Evolutionary conservation across 2,113 vertebrate genomes (phyloP).

Genomic region (Mormyrus iriodes): DNA sequence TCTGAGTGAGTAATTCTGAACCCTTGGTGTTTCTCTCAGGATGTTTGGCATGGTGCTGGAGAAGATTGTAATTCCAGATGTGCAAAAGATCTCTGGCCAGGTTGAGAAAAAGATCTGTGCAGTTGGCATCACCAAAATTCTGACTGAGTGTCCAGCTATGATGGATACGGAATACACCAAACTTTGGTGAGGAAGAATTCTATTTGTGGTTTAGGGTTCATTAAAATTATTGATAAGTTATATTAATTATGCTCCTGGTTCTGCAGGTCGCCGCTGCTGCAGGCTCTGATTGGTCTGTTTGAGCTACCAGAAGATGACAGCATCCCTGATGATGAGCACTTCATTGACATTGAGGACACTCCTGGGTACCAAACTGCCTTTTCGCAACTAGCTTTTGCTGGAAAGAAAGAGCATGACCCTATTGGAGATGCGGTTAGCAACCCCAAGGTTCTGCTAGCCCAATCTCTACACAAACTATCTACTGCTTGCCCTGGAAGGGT

Average conservation of each 20-base stretch:
- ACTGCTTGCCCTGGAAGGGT: conserved; percentile 93
- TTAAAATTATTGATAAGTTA: background rate
- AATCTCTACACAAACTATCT: conserved; percentile 91
- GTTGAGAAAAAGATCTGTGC: conserved; percentile 98
- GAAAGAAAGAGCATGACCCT: conserved; percentile 90
- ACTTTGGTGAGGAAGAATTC: conserved; percentile 69
- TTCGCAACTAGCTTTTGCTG: conserved; percentile 92
- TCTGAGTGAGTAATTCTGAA: background rate
- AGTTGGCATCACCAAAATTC: conserved; percentile 88
- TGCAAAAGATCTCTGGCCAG: conserved; percentile 92
- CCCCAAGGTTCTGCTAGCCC: conserved; percentile 88
- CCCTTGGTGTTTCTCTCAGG: conserved; percentile 49
- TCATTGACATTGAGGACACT: conserved; percentile 95
- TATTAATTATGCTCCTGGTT: background rate
- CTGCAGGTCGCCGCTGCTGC: conserved; percentile 82
- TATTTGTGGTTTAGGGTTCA: background rate
- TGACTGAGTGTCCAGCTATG: conserved; percentile 94
- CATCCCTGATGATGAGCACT: conserved; percentile 94
- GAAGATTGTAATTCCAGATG: conserved; percentile 95
- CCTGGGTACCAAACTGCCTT: conserved; percentile 96
- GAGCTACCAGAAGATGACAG: conserved; percentile 95
- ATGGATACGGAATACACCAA: conserved; percentile 98
- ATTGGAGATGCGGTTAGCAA: conserved; percentile 89
- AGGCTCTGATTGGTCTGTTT: conserved; percentile 92
- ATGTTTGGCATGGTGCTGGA: conserved; percentile 99